Evolutionary conservation across 92 coral and sea anemone genomes (phyloP).

Genomic region (Paramuricea clavata): DNA sequence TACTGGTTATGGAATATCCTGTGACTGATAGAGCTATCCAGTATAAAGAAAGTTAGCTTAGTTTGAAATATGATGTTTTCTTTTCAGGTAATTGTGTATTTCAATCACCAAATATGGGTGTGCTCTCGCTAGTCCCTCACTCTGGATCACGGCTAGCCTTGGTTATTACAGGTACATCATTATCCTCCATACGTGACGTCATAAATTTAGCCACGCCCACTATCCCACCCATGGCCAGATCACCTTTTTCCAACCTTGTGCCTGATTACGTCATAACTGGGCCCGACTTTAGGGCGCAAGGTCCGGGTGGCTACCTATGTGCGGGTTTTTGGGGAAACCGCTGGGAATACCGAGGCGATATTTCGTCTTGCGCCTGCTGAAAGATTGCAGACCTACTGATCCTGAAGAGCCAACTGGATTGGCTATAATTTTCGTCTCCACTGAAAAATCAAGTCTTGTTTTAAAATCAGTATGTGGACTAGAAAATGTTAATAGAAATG

Average conservation of each 20-base stretch:
- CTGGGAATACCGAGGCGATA: slow-evolving; percentile 83
- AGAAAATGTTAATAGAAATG: no score
- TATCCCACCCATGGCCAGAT: slow-evolving; percentile 97
- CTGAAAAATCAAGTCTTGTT: no score
- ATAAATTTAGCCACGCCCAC: slow-evolving; percentile 92
- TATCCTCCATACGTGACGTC: slow-evolving; percentile 83
- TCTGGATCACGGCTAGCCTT: slow-evolving; percentile 84
- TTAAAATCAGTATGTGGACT: no score
- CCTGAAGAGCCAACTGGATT: neutral
- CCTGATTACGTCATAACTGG: slow-evolving; percentile 99
- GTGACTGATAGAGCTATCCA: no score
- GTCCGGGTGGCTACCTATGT: slow-evolving; percentile 95
- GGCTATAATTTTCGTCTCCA: no score
- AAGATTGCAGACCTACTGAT: neutral
- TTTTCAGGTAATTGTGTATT: slow-evolving; percentile 73
- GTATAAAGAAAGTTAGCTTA: neutral
- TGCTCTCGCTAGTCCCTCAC: slow-evolving; percentile 90
- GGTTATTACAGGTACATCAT: slow-evolving; percentile 89
- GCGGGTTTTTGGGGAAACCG: slow-evolving; percentile 97
- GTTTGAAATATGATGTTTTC: neutral
- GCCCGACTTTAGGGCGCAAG: slow-evolving; percentile 90
- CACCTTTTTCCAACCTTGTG: slow-evolving; percentile 96
- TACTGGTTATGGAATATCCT: no score
- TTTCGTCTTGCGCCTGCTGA: slow-evolving; percentile 83
- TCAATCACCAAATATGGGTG: slow-evolving; percentile 77